phyloP scores from a whole-genome alignment of 2,888 invertebrate species.

The Danaus chrysippus region DNA sequence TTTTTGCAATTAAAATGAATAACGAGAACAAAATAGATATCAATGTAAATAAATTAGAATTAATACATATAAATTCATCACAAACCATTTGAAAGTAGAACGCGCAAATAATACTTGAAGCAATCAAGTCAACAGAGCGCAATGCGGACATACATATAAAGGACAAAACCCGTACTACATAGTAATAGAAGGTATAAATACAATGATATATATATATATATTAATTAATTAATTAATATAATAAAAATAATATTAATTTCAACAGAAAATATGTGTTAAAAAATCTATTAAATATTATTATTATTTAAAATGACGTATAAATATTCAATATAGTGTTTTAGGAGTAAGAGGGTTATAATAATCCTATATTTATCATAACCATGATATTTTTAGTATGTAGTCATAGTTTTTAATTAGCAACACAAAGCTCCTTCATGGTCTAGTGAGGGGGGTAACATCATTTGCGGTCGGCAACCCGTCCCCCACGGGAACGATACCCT shows the following conservation, averaged over 20 bases:
- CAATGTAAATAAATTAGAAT: constrained; percentile 14
- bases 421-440: constrained; percentile 60
- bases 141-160: constrained; percentile 3
- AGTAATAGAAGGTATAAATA: constrained; percentile 2
- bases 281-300: no score
- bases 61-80: constrained; percentile 17
- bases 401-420: constrained; percentile 17
- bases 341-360: no score
- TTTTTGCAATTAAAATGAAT: neutral
- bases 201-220: no score
- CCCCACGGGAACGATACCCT: constrained; percentile 53
- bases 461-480: constrained; percentile 68
- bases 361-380: no score
- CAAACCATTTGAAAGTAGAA: constrained; percentile 18
- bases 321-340: no score
- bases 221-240: neutral
- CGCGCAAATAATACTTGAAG: constrained; percentile 24
- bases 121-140: constrained; percentile 18
- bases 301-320: no score
- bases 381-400: neutral
- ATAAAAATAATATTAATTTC: no score
- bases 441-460: constrained; percentile 53
- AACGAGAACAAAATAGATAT: no score
- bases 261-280: no score
- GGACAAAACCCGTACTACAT: neutral